Percentiles rank a stretch among this genome's conserved stretches.
These are phyloP conservation scores for Trichomycterus rosablanca DNA, from an alignment of 2,113 vertebrate species.

Conservation along the genomic window DNA sequence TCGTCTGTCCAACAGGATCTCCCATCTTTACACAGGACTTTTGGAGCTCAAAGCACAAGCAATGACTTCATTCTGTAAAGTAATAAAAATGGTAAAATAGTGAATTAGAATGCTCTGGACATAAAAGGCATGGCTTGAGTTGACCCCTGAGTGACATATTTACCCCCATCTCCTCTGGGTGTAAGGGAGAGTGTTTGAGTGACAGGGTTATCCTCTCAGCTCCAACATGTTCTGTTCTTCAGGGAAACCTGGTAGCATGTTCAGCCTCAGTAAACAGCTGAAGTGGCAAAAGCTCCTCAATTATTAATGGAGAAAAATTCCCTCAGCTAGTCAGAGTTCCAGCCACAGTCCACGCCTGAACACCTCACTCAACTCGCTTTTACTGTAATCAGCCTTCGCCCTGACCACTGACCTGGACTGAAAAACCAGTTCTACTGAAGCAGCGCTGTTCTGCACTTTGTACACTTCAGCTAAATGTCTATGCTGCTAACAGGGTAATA, in stretches of 20 bases:
- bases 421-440: not conserved
- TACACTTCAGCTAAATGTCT: not conserved
- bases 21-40: no score
- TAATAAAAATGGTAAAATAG: no score
- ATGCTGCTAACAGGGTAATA: no score
- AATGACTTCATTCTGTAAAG: no score
- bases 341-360: not conserved
- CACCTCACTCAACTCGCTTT: constrained; percentile 5
- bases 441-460: no score
- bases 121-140: constrained; percentile 10
- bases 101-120: not conserved
- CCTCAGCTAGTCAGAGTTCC: constrained; percentile 1
- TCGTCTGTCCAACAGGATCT: no score
- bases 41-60: no score
- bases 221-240: constrained; percentile 47
- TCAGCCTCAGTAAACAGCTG: constrained; percentile 68
- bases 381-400: constrained; percentile 31
- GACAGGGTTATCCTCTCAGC: constrained; percentile 54
- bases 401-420: constrained; percentile 4
- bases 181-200: constrained; percentile 48
- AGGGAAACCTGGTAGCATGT: constrained; percentile 54
- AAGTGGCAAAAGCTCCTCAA: constrained; percentile 58
- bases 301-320: constrained; percentile 62
- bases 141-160: constrained; percentile 13
- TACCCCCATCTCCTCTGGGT: not conserved